Conservation (phyloP, 2,797 vertebrate species). For the Arnoldichthys spilopterus region DNA sequence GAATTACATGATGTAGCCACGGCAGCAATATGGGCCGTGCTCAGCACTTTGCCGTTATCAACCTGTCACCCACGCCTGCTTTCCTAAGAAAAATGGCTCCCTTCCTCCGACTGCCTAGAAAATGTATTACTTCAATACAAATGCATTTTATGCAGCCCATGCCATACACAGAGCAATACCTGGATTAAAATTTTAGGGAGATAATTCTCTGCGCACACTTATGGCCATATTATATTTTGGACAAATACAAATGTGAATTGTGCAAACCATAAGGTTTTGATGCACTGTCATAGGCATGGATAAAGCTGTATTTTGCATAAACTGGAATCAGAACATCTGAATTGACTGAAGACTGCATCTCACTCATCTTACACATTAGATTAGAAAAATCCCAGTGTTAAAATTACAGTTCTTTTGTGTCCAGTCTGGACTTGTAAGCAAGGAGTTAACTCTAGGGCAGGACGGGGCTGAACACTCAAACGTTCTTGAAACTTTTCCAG, state of each 20-base stretch:
- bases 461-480: too few species aligned
- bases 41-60: conserved; percentile 48
- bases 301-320: neutral
- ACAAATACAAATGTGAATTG: neutral
- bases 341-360: neutral
- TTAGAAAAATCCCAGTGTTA: too few species aligned
- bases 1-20: conserved; percentile 34
- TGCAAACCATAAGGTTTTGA: too few species aligned
- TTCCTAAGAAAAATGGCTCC: conserved; percentile 40
- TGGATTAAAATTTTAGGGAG: neutral
- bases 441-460: too few species aligned
- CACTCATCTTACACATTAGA: neutral
- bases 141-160: conserved; percentile 11
- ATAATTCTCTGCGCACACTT: neutral
- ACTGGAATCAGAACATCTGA: too few species aligned
- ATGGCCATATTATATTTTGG: neutral
- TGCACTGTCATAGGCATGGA: neutral
- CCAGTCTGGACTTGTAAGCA: too few species aligned
- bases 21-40: conserved; percentile 18
- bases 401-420: too few species aligned
- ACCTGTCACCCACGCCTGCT: conserved; percentile 40
- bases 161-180: neutral
- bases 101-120: conserved; percentile 5
- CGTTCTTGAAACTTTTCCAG: too few species aligned
- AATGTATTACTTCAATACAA: conserved; percentile 16